Conservation (phyloP, 2,113 vertebrate species). For the Tragelaphus strepsiceros region DNA sequence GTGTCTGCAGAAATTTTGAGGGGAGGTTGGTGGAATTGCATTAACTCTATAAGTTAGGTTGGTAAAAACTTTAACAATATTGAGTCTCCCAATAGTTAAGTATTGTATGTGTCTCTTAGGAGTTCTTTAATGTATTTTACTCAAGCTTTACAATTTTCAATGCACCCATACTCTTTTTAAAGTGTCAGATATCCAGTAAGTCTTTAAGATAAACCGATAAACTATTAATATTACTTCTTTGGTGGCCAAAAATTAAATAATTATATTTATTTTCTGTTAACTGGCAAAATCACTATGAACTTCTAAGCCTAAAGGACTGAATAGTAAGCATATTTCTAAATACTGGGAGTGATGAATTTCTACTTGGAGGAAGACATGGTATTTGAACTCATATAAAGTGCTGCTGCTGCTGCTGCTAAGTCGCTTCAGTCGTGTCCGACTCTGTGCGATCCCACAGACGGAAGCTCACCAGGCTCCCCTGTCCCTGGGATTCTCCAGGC, state of each 20-base stretch:
- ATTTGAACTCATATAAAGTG: background rate
- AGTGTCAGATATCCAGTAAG: background rate
- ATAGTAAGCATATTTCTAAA: background rate
- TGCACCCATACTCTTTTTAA: background rate
- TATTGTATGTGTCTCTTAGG: background rate
- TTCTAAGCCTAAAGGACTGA: background rate
- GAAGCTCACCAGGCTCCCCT: too few species aligned
- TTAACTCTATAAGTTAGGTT: background rate
- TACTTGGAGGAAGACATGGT: background rate
- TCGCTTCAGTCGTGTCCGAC: too few species aligned
- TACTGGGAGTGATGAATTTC: background rate
- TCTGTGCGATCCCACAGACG: too few species aligned
- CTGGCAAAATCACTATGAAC: background rate
- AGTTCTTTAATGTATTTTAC: background rate
- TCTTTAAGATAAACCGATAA: background rate
- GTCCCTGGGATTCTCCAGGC: too few species aligned
- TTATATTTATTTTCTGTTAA: background rate
- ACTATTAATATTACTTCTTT: background rate
- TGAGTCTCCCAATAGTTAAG: background rate
- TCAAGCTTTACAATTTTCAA: background rate
- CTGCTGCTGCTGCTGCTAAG: too few species aligned
- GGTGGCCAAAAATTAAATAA: background rate
- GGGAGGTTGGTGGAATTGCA: background rate
- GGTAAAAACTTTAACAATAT: background rate
- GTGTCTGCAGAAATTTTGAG: background rate